Conservation (phyloP, 2,113 vertebrate genomes). For the Antigone vipio region DNA sequence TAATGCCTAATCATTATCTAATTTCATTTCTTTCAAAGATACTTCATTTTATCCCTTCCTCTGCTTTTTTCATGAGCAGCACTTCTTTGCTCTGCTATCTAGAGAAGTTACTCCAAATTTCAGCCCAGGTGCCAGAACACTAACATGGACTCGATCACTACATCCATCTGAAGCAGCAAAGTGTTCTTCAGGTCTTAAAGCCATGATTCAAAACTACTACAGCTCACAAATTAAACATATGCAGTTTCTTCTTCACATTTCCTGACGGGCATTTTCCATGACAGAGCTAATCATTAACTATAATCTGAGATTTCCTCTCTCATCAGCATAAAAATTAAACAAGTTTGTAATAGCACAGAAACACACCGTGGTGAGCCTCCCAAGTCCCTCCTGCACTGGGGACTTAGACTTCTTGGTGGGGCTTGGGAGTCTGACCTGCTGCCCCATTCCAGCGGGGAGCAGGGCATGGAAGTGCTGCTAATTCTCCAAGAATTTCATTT, state of each 20-base stretch:
- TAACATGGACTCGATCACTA: accelerated
- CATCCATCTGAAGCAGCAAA: neutral
- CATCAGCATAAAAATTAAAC: neutral
- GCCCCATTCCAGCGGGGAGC: neutral
- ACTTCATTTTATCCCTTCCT: neutral
- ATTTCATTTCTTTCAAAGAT: neutral
- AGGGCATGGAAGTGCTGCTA: neutral
- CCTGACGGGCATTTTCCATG: neutral
- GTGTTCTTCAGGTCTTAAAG: neutral
- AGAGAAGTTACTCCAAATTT: neutral
- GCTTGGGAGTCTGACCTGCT: neutral
- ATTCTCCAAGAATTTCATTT: neutral
- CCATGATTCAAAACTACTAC: neutral
- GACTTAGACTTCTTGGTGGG: neutral
- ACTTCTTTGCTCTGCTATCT: accelerated
- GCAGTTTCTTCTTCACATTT: neutral
- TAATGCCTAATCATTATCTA: neutral
- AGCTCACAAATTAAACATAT: neutral
- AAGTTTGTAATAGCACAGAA: neutral
- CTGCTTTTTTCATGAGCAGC: neutral
- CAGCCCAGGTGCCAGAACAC: neutral
- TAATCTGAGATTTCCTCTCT: neutral
- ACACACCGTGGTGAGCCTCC: neutral
- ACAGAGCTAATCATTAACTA: neutral
- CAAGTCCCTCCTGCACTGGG: neutral